Evolutionary conservation across 53 echinoderm and acorn worm species (phyloP).

Genomic region (Paracentrotus lividus): DNA sequence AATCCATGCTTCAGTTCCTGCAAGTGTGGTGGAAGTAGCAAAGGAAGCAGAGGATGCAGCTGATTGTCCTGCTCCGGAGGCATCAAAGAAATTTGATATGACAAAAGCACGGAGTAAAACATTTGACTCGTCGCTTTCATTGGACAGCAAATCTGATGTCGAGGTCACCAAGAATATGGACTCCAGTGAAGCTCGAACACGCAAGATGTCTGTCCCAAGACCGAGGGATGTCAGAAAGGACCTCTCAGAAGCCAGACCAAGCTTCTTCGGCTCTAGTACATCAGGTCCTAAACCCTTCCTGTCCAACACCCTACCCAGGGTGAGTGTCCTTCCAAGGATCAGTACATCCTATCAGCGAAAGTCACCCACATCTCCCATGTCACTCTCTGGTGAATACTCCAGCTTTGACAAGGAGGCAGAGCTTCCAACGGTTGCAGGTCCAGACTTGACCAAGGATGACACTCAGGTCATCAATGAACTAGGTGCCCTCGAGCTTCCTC

Average conservation of each 20-base stretch:
- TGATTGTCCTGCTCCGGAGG: neutral
- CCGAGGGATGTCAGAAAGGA: conserved; percentile 64
- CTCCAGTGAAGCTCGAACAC: conserved; percentile 32
- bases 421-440: conserved; percentile 47
- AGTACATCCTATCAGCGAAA: conserved; percentile 51
- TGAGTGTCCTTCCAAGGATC: conserved; percentile 67
- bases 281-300: conserved; percentile 22
- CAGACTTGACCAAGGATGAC: conserved; percentile 21
- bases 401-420: conserved; percentile 35
- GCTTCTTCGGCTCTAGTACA: conserved; percentile 55
- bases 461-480: conserved; percentile 36
- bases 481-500: conserved; percentile 62
- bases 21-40: neutral
- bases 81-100: neutral
- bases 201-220: conserved; percentile 68
- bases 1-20: conserved; percentile 12
- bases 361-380: conserved; percentile 48
- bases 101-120: neutral
- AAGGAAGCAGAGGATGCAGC: neutral
- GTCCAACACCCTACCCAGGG: conserved; percentile 60
- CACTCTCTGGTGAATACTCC: conserved; percentile 38
- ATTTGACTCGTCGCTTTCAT: neutral
- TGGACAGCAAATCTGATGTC: neutral
- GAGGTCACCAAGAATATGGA: conserved; percentile 10
- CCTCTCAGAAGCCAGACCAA: conserved; percentile 35